Percentiles rank a stretch among this genome's conserved stretches.
Evolutionary conservation across 1,140 invertebrate genomes (phyloP).

Genomic region (Drosophila sulfurigaster): DNA sequence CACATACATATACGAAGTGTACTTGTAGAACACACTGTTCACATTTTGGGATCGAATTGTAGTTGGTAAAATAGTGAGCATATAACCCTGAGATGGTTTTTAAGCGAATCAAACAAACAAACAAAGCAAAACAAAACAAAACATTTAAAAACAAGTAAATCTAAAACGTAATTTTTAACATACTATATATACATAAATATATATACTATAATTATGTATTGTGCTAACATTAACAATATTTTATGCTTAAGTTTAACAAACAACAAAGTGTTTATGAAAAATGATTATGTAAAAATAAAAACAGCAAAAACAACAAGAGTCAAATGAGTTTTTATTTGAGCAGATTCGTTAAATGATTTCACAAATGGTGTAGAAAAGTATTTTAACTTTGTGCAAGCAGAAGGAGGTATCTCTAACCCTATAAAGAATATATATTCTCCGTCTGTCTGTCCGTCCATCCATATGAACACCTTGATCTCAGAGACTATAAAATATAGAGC

Average conservation of each 20-base stretch:
- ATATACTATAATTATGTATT: conserved; percentile 46
- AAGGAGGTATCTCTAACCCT: too few relatives aligned
- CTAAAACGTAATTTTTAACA: conserved; percentile 47
- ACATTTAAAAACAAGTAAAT: conserved; percentile 20
- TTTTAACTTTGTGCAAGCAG: too few relatives aligned
- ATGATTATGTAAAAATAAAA: conserved; percentile 56
- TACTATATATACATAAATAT: conserved; percentile 29
- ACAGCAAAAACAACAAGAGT: conserved; percentile 14
- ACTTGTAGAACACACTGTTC: conserved; percentile 30
- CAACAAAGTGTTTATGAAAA: conserved; percentile 46
- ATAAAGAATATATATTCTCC: too few relatives aligned
- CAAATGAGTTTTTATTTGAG: not conserved
- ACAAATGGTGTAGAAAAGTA: too few relatives aligned
- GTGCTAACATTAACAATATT: conserved; percentile 61
- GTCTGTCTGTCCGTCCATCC: too few relatives aligned
- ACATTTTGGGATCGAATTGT: conserved; percentile 13
- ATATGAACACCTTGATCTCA: too few relatives aligned
- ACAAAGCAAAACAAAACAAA: conserved; percentile 3
- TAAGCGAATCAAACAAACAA: conserved; percentile 44
- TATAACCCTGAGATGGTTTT: conserved; percentile 35
- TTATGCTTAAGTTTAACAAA: conserved; percentile 60
- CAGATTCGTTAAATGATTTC: too few relatives aligned
- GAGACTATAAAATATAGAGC: too few relatives aligned
- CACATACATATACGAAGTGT: conserved; percentile 32
- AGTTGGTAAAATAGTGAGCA: conserved; percentile 11